These are phyloP conservation scores for Alectura lathami DNA, from an alignment of 2,113 vertebrate genomes.

Conservation along the genomic window DNA sequence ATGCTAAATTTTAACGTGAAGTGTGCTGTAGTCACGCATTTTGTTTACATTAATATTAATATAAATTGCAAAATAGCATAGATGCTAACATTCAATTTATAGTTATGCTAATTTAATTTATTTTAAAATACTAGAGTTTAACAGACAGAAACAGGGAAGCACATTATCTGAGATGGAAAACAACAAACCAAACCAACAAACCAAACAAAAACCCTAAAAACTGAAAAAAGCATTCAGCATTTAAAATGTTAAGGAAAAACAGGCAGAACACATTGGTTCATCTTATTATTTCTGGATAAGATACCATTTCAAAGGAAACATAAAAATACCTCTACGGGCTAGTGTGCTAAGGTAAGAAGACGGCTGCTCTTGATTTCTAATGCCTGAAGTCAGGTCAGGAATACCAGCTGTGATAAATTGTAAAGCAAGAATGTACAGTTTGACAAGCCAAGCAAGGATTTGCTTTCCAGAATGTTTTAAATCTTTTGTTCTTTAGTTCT, in stretches of 20 bases:
- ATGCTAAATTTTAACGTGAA: neutral
- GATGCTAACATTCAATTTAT: neutral
- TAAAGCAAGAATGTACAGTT: conserved; percentile 58
- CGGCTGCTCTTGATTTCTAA: conserved; percentile 55
- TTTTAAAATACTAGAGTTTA: neutral
- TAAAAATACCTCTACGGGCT: conserved; percentile 50
- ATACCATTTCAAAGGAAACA: conserved; percentile 43
- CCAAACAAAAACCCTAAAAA: neutral
- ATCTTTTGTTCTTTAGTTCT: conserved; percentile 67
- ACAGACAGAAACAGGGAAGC: neutral
- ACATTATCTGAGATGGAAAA: neutral
- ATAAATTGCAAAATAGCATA: neutral
- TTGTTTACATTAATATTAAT: neutral
- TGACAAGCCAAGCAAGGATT: conserved; percentile 62
- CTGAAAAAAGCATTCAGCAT: neutral
- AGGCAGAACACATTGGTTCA: neutral
- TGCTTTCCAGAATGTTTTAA: conserved; percentile 44
- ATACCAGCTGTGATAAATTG: conserved; percentile 71
- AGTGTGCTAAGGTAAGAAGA: neutral
- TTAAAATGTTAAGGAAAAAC: conserved; percentile 27
- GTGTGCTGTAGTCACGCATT: neutral
- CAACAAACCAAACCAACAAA: neutral
- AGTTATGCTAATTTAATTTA: neutral
- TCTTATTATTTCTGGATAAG: conserved; percentile 1
- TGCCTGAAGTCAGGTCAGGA: conserved; percentile 71